Evolutionary conservation across 2,113 vertebrate genomes (phyloP).

Genomic region (Carettochelys insculpta): DNA sequence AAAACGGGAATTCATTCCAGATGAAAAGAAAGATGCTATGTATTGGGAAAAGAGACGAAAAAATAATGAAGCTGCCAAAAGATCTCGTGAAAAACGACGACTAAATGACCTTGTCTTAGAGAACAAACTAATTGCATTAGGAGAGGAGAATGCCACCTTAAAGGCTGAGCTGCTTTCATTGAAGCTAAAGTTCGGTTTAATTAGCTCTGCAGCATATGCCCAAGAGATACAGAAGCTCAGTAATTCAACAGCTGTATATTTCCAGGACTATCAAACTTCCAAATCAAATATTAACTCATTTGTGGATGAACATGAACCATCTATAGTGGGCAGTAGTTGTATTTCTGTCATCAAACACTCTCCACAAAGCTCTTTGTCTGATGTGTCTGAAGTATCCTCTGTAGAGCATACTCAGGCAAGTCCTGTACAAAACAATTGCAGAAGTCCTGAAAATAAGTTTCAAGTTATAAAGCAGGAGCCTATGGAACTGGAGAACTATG

Average conservation of each 20-base stretch:
- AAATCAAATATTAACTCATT: conserved; percentile 72
- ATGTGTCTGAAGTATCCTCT: conserved; percentile 78
- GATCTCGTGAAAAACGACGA: conserved; percentile 93
- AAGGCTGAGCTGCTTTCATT: conserved; percentile 91
- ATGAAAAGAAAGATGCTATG: conserved; percentile 94
- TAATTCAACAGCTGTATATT: conserved; percentile 78
- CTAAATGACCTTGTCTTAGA: conserved; percentile 97
- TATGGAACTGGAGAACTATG: conserved; percentile 77
- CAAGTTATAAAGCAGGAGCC: conserved; percentile 89
- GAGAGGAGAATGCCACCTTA: conserved; percentile 93
- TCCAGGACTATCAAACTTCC: conserved; percentile 82
- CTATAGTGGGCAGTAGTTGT: conserved; percentile 83
- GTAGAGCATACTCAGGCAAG: conserved; percentile 74
- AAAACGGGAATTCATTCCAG: conserved; percentile 95
- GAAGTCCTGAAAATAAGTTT: conserved; percentile 76
- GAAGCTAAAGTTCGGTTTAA: conserved; percentile 93
- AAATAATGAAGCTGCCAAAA: conserved; percentile 97
- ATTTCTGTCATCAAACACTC: conserved; percentile 97
- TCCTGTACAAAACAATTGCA: conserved; percentile 72
- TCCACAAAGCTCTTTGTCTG: conserved; percentile 84
- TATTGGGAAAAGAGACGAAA: conserved; percentile 97
- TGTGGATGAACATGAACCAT: conserved; percentile 80
- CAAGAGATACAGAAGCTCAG: conserved; percentile 92
- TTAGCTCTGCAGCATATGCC: conserved; percentile 88
- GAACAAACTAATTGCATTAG: conserved; percentile 93